Evolutionary conservation across 2,888 invertebrate species (phyloP).

Genomic region (Mythimna impura): DNA sequence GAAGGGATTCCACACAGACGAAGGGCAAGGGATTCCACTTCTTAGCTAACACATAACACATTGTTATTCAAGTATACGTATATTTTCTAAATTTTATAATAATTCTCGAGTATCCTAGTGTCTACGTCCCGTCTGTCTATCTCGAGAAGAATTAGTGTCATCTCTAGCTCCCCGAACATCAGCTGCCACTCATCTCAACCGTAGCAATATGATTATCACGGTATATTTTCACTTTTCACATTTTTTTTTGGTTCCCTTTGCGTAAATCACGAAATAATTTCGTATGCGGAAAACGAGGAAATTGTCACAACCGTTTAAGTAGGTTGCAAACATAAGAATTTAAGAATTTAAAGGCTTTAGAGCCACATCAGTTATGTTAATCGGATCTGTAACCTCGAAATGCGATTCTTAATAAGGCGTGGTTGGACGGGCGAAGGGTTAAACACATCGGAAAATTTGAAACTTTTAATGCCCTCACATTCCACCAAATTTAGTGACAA

Average conservation of each 20-base stretch:
- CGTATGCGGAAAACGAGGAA: not conserved
- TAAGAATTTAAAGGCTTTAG: too few species aligned
- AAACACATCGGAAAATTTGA: too few species aligned
- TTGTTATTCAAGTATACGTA: not conserved
- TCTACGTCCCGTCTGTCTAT: slow-evolving; percentile 61
- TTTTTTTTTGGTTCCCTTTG: slow-evolving; percentile 23
- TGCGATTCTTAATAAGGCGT: too few species aligned
- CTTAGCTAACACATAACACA: too few species aligned
- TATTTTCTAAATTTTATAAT: slow-evolving; percentile 22
- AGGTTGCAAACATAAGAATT: too few species aligned
- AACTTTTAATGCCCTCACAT: too few species aligned
- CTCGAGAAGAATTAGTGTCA: slow-evolving; percentile 66
- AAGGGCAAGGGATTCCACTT: too few species aligned
- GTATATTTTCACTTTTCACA: slow-evolving; percentile 34
- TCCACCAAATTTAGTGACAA: too few species aligned
- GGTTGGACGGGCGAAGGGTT: too few species aligned
- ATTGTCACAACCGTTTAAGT: not conserved
- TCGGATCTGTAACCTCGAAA: too few species aligned
- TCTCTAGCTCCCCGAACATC: slow-evolving; percentile 61
- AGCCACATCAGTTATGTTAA: too few species aligned
- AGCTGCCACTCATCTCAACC: slow-evolving; percentile 62
- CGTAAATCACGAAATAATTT: slow-evolving; percentile 13
- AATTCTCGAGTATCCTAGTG: slow-evolving; percentile 14
- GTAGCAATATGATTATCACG: slow-evolving; percentile 56
- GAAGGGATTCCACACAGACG: too few species aligned